Evolutionary conservation across 2,113 vertebrate genomes (phyloP), one percentile per base, ranked within the genome.

Genomic region (Cyanistes caeruleus): DNA sequence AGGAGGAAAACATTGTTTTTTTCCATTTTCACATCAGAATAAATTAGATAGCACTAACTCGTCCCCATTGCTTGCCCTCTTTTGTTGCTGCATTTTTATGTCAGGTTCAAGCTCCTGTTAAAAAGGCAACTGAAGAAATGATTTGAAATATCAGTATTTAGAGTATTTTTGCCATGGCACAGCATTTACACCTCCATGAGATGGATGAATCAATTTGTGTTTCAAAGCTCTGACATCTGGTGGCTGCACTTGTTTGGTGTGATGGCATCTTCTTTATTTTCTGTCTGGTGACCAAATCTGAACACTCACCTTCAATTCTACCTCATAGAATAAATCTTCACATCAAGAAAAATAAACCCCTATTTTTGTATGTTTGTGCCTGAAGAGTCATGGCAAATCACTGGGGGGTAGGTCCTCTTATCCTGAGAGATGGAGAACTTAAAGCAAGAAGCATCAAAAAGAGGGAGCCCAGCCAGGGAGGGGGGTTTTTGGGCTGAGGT

Each of bases 21-120:
- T 89, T 70, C 62, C 55, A 74, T 78, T 91, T 93, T 84, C 76
- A 65, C 17, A 60, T 10, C 39, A 78, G 49, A 69, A 77, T 64
- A 80, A 94, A n/a, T 21, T 67, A 67, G 19, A 53, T 15, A 33
- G 51, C 24, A 67, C 56, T 81, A 46, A 74, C 15, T 30, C 20
- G 35, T 58, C 69, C 37, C 64, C 1, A 0, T 5, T 58, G 62
- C 39, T 30, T 89, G 35, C 19, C 35, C 77, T 1, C 0, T 35
- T 76, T 49, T 90, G 43, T 64, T 86, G 37, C 68, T 85, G 23
- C 25, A 13, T 84, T 82, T 84, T 31, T 81, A 2, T 39, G 33
- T 37, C 59, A 73, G 35, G 23, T 41, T 81, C 43, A 87, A 67
- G 9, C 35, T 93, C 43, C 60, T 51, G 3, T 81, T 48, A 43